Percentiles rank a stretch among this genome's conserved stretches.
phyloP scores from a whole-genome alignment of 2,888 invertebrate genomes.

The Athalia cordata region DNA sequence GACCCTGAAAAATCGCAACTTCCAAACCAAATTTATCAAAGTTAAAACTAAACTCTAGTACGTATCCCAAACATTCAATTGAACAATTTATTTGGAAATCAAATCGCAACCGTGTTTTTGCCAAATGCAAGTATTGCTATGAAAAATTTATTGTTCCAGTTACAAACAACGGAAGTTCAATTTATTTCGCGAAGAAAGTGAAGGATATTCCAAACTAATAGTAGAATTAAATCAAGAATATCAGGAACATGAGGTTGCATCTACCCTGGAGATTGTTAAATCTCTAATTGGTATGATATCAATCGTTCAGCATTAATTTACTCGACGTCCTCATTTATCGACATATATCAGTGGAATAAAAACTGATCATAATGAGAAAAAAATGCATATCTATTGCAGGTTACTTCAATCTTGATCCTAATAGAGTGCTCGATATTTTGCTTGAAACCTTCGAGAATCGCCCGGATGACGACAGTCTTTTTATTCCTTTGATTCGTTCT shows the following conservation, averaged over 20 bases:
- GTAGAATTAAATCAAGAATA: conserved; percentile 93
- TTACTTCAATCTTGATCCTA: conserved; percentile 99
- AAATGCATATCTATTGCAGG: conserved; percentile 78
- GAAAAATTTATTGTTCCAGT: conserved; percentile 77
- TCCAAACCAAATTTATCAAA: conserved; percentile 97
- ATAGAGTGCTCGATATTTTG: conserved; percentile 96
- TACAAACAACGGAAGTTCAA: conserved; percentile 99
- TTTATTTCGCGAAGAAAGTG: conserved; percentile 98
- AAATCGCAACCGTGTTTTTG: neutral
- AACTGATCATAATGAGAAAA: neutral
- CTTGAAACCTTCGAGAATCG: conserved; percentile 96
- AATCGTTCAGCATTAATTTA: conserved; percentile 30
- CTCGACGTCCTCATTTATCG: neutral
- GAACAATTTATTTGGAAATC: neutral
- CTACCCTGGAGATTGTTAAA: conserved; percentile 90
- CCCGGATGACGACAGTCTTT: conserved; percentile 85
- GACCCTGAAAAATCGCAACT: conserved; percentile 90
- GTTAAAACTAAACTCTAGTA: conserved; percentile 98
- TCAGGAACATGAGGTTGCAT: conserved; percentile 77
- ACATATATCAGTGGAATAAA: conserved; percentile 25
- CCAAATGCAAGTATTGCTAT: conserved; percentile 33
- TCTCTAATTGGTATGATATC: conserved; percentile 88
- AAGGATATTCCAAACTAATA: conserved; percentile 98
- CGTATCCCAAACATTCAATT: conserved; percentile 74
- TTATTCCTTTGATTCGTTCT: conserved; percentile 89